Base-by-base conservation (phyloP, 2,113 vertebrate species). In the Antigone vipio region DNA sequence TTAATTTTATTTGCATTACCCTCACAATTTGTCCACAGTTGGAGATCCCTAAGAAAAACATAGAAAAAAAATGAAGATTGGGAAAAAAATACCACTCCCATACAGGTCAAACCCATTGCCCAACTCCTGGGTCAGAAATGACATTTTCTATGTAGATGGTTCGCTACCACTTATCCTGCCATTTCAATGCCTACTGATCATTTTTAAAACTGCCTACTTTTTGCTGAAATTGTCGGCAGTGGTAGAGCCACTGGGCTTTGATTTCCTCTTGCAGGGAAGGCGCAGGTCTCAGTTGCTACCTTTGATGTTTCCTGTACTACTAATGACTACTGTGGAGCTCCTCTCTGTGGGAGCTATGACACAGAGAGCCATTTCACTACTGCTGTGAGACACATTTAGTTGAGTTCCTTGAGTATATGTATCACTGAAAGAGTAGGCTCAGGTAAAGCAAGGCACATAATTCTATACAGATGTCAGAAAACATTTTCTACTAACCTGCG, bases 301-400 rank as follows among this genome's bases (percentile, higher is more conserved):
- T 97, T 96, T 97, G 89, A 97, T 95, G 74, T 89, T 93, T 94
- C 66, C 92, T 97, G 58, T 80, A 94, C 81, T 93, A 29, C 92
- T 97, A 95, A 92, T 96, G 84, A 97, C 96, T 96, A 35, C 96
- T 0, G 8, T 79, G 62, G 91, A 95, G 94, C 83, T 91, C 66
- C 53, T 91, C 88, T 96, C 97, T 92, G 89, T 89, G 92, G 91
- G 95, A 97, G 86, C 91, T 91, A 5, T 66, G 95, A 89, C 91
- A 96, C 69, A 82, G 62, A 95, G 13, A 96, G 53, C 49, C 91
- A 88, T 96, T 97, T 92, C 89, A 52, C 92, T 88, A 85, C 95
- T 93, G 92, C 95, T 93, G 74, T 62, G 96, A 92, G 89, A 85
- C 73, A 82, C 56, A 27, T 92, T 93, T 42, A 79, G 76, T 85